These are phyloP conservation scores for Porites divaricata DNA, from an alignment of 92 coral and sea anemone species.

Conservation along the genomic window DNA sequence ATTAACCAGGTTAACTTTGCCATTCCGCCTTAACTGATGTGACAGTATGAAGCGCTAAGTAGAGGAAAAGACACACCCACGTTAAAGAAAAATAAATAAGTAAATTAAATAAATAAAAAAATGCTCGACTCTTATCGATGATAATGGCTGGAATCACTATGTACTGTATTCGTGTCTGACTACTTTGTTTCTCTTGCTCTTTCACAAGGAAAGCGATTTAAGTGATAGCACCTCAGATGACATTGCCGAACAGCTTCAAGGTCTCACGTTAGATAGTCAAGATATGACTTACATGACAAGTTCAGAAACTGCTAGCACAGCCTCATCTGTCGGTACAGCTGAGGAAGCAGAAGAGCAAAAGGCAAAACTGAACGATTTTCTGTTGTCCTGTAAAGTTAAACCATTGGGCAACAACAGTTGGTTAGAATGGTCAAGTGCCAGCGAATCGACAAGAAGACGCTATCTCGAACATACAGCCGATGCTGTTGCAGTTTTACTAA, in stretches of 20 bases:
- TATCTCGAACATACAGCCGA: constrained; percentile 23
- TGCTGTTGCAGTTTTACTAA: constrained; percentile 21
- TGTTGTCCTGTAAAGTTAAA: constrained; percentile 8
- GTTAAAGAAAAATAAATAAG: no score
- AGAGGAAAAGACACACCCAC: no score
- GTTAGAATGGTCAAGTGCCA: constrained; percentile 50
- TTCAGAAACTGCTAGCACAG: constrained; percentile 23
- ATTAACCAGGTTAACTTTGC: no score
- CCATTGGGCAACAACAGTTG: constrained; percentile 33
- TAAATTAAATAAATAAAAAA: no score
- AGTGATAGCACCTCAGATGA: constrained; percentile 27
- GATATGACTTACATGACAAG: constrained; percentile 1
- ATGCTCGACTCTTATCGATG: background rate
- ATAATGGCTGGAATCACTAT: background rate
- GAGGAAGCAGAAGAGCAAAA: constrained; percentile 20
- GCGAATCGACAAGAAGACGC: constrained; percentile 36
- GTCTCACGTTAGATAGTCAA: background rate
- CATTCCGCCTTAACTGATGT: no score
- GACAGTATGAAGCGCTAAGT: no score
- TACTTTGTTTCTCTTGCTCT: background rate
- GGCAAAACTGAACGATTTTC: constrained; percentile 20
- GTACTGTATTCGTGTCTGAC: background rate
- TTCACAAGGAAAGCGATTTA: constrained; percentile 17
- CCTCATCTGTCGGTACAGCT: constrained; percentile 25
- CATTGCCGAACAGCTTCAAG: background rate